Base-by-base conservation (phyloP, 2,797 vertebrate species). In the Austrolebias charrua region DNA sequence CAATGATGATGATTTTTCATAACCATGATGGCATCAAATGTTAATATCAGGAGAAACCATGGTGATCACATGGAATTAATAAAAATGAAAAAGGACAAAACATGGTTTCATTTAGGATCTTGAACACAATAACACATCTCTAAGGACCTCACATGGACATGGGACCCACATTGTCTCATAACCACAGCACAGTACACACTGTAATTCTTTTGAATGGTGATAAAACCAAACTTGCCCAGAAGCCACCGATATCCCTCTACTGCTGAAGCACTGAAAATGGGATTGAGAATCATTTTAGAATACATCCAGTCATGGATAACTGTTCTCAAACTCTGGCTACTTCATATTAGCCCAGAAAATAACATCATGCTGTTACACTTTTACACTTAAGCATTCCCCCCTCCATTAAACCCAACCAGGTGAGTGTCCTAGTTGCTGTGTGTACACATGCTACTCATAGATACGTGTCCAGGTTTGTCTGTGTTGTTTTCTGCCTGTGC, bases 401-500 rank as follows among this genome's bases (percentile, higher is more conserved):
- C 18, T 48, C 15, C 19, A 53, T 24, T 56, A 53, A 61, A 48
- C 43, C 55, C 52, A n/a, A 24, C 54, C 53, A 49, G 53, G 29
- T 45, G 20, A 43, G 20, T 40, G 18, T 51, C 55, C 20, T 35
- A 33, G 48, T 55, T 20, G 28, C 52, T 66, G 69, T 57, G 20
- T 43, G 42, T 60, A 66, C 38, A 56, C 48, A 63, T 68, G 28
- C 47, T 57, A 24, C 66, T 72, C 44, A 49, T 47, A 50, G 60
- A 48, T 76, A 60, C 60, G 63, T 63, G 67, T 69, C 76, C 55
- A 60, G 61, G 70, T 75, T 75, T 40, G 51, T 55, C 59, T 50
- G 57, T 83, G 82, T 76, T 82, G 79, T 79, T 84, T 83, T 84
- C 74, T 79, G 76, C 76, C 80, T 60, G 71, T 79, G 80, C 56